Evolutionary conservation across 2,797 vertebrate genomes (phyloP).

Genomic region (Anniella stebbinsi): DNA sequence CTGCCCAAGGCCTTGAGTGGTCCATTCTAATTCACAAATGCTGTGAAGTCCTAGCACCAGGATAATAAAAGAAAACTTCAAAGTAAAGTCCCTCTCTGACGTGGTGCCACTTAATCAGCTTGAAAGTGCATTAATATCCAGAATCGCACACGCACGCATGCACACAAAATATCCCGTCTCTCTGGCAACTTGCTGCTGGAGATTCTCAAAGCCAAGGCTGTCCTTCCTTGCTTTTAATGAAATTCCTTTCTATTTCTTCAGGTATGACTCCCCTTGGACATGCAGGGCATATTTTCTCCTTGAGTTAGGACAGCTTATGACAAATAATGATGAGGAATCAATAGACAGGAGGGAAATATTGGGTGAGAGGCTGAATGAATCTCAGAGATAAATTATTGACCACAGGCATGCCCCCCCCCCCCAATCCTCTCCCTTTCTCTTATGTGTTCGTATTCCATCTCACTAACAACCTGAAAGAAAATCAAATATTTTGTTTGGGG

Average conservation of each 20-base stretch:
- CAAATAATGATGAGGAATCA: conserved; percentile 88
- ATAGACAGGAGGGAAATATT: conserved; percentile 85
- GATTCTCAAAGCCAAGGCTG: conserved; percentile 80
- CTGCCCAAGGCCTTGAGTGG: not conserved
- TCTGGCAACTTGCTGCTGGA: conserved; percentile 74
- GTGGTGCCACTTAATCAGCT: conserved; percentile 58
- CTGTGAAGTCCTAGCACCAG: conserved; percentile 50
- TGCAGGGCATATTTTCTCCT: conserved; percentile 84
- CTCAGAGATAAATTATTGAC: conserved; percentile 89
- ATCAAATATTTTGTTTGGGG: conserved; percentile 98
- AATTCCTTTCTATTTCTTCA: conserved; percentile 87
- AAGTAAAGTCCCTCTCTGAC: conserved; percentile 61
- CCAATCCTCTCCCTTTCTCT: conserved; percentile 80
- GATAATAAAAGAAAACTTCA: conserved; percentile 69
- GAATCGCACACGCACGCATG: conserved; percentile 56
- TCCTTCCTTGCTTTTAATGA: conserved; percentile 84
- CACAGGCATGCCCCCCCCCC: conserved; percentile 79
- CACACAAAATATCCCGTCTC: conserved; percentile 41
- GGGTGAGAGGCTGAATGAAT: conserved; percentile 86
- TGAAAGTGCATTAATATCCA: not conserved
- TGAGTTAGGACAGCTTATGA: conserved; percentile 86
- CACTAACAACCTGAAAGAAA: conserved; percentile 91
- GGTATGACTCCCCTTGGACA: conserved; percentile 85
- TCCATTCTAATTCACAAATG: conserved; percentile 64
- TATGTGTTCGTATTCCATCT: conserved; percentile 84